Conservation (phyloP, 2,888 invertebrate genomes). For the Drosophila monieri region DNA sequence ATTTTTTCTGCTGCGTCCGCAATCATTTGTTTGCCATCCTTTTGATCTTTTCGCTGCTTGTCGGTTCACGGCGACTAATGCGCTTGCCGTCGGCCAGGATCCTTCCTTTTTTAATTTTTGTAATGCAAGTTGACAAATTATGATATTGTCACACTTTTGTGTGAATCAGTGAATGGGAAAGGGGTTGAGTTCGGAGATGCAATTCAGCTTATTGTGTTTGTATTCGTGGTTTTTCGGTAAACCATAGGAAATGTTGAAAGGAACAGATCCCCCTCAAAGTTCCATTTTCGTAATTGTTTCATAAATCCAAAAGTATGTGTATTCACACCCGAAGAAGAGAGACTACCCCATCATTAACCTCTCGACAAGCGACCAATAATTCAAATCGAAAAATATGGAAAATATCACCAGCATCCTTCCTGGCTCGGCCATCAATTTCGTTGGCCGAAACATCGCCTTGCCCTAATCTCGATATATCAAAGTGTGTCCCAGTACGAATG, state of each 20-base stretch:
- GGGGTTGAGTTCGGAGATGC: not conserved
- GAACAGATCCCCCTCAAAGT: not conserved
- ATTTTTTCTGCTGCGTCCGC: conserved; percentile 49
- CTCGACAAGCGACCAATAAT: conserved; percentile 52
- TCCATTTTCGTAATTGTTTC: conserved; percentile 35
- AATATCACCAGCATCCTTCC: conserved; percentile 54
- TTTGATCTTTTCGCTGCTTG: conserved; percentile 50
- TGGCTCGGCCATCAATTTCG: conserved; percentile 64
- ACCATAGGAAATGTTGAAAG: not conserved
- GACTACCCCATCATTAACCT: conserved; percentile 39
- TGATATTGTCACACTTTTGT: conserved; percentile 63
- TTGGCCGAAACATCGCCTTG: conserved; percentile 20
- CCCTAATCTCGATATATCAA: conserved; percentile 54
- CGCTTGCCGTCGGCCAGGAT: conserved; percentile 21
- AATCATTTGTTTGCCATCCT: conserved; percentile 56
- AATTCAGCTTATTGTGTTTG: conserved; percentile 1
- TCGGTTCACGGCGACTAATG: conserved; percentile 38
- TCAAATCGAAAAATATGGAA: conserved; percentile 58
- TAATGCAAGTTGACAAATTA: conserved; percentile 76
- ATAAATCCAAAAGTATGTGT: conserved; percentile 18
- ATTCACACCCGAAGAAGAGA: conserved; percentile 7
- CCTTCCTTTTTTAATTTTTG: conserved; percentile 59
- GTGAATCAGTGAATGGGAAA: not conserved
- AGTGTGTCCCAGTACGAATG: conserved; percentile 31
- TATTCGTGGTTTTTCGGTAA: not conserved